Evolutionary conservation across 2,113 vertebrate genomes (phyloP).

Genomic region (Okapia johnstoni): DNA sequence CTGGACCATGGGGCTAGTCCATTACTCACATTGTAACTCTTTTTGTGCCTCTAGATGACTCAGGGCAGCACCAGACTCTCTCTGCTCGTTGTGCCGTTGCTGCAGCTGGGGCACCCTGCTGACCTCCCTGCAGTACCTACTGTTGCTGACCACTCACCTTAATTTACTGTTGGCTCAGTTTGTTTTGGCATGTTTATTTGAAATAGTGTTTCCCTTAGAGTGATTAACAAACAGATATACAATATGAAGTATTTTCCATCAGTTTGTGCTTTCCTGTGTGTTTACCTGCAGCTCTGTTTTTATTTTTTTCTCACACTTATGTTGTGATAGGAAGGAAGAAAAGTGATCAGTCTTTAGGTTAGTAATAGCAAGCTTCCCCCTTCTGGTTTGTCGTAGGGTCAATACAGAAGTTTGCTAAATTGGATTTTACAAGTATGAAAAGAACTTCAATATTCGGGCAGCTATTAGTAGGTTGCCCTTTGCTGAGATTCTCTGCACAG

Average conservation of each 20-base stretch:
- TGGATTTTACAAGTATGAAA: background rate
- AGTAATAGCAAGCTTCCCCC: background rate
- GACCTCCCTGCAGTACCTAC: no score
- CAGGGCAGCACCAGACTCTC: background rate
- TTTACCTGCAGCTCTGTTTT: background rate
- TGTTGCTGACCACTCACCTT: background rate
- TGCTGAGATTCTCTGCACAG: background rate
- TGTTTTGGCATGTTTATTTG: background rate
- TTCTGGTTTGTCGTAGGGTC: background rate
- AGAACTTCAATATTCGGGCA: background rate
- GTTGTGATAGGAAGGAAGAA: background rate
- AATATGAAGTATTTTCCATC: background rate
- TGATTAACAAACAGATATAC: background rate
- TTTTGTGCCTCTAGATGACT: background rate
- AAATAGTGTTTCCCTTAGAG: background rate
- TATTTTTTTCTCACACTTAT: background rate
- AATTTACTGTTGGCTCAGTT: background rate
- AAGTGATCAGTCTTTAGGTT: background rate
- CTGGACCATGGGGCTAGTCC: background rate
- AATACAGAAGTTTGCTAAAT: background rate
- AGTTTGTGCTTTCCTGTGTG: background rate
- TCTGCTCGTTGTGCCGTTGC: no score
- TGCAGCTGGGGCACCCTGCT: accelerated
- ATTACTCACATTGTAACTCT: background rate
- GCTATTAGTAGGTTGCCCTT: background rate